Evolutionary conservation across 2,113 vertebrate species (phyloP).

Genomic region (Motacilla alba): DNA sequence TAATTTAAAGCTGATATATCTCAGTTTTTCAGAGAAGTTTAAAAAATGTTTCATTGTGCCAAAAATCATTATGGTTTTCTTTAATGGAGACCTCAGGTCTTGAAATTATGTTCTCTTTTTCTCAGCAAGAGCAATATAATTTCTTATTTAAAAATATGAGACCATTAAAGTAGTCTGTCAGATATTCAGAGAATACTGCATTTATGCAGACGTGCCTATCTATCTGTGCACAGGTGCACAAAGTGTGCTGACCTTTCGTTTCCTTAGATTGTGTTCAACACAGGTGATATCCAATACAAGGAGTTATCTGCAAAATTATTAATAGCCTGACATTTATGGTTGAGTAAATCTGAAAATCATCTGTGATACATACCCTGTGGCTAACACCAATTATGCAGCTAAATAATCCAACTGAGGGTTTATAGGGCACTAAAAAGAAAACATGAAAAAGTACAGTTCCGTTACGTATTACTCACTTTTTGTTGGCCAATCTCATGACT

Average conservation of each 20-base stretch:
- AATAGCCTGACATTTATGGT: background rate
- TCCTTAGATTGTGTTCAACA: background rate
- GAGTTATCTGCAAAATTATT: background rate
- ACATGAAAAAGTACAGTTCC: background rate
- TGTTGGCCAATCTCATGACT: background rate
- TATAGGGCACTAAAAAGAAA: background rate
- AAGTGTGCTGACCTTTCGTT: background rate
- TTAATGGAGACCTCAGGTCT: conserved; percentile 26
- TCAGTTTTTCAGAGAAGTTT: conserved; percentile 35
- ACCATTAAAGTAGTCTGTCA: background rate
- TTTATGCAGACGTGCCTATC: accelerated
- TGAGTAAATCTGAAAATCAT: background rate
- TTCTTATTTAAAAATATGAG: background rate
- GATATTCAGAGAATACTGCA: background rate
- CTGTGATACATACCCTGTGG: background rate
- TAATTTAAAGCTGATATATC: conserved; percentile 55
- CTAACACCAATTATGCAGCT: background rate
- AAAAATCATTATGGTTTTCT: conserved; percentile 37
- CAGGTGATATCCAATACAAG: background rate
- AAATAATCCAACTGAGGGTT: background rate
- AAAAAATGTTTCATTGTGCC: conserved; percentile 7
- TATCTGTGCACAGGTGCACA: background rate
- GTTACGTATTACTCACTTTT: background rate
- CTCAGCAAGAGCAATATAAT: background rate
- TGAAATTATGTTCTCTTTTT: conserved; percentile 8